Evolutionary conservation across 2,888 invertebrate genomes (phyloP), one percentile per base, ranked within the genome.

Genomic region (Drosophila merina): DNA sequence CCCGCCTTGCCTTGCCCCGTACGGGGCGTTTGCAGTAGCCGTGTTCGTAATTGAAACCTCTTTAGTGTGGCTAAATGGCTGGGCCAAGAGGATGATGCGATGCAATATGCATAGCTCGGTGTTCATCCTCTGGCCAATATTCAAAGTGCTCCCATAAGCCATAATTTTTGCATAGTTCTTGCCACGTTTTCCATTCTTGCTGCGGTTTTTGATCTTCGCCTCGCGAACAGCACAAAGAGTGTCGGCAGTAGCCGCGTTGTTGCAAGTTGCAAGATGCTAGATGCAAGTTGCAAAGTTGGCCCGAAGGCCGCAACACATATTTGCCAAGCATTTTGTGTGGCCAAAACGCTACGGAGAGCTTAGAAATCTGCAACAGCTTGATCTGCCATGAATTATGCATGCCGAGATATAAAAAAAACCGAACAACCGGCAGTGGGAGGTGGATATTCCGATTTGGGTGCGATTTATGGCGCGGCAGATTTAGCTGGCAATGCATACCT

Each of bases 101-200:
- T 49, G 40, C 40, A 8, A 42, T 20, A 44, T 49, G 40, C 40
- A 8, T 14, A 8, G 40, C 14, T n/a, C 31, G 57, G 12, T 48
- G 60, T 62, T 62, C 54, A 71, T 60, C 60, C 69, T 68, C 68
- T 67, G 67, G 67, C 70, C 70, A 69, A 57, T 69, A 66, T 54
- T 79, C 71, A 77, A 72, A 86, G 81, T 76, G 82, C 76, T 76
- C 79, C 78, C 9, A 81, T 86, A 80, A 80, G 69, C 81, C 82
- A 82, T 84, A 72, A 82, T 84, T 87, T 86, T 85, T 83, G 83
- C 86, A 87, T 87, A 82, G 79, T 87, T 87, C 86, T 87, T 84
- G 78, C 85, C 81, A 81, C 81, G 86, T 85, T 87, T 77, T 54
- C 63, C 42, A 42, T 54, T 64, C 56, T 52, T 42, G 68, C 48